Conservation (phyloP, 2,888 invertebrate species). For the Helicoverpa assulta region DNA sequence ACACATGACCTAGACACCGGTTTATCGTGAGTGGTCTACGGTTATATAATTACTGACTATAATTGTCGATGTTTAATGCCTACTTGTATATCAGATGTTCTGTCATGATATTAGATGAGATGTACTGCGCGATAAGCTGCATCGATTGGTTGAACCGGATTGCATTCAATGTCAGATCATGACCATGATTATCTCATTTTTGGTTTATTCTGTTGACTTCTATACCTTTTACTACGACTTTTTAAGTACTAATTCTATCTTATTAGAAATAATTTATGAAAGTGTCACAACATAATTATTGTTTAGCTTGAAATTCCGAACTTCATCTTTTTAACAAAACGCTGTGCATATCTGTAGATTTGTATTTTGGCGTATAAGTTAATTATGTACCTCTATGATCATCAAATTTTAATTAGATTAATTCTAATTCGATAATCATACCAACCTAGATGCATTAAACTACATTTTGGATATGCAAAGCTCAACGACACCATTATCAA, state of each 20-base stretch:
- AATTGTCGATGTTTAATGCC: conserved; percentile 45
- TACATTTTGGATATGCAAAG: too few species aligned
- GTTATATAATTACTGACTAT: conserved; percentile 77
- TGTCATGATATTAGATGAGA: conserved; percentile 44
- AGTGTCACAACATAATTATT: too few species aligned
- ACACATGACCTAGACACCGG: conserved; percentile 77
- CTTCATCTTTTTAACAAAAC: too few species aligned
- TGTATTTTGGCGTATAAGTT: too few species aligned
- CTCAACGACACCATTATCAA: too few species aligned
- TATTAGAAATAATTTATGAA: too few species aligned
- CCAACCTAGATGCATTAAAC: too few species aligned
- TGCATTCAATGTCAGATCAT: conserved; percentile 57
- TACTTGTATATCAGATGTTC: conserved; percentile 37
- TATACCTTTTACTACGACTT: neutral
- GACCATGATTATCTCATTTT: conserved; percentile 11
- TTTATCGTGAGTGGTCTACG: conserved; percentile 80
- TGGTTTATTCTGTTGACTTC: neutral
- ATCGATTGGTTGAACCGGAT: conserved; percentile 51
- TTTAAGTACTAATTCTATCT: neutral
- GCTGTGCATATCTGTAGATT: too few species aligned
- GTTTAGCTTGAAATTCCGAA: too few species aligned
- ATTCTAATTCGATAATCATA: too few species aligned
- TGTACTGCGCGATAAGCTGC: conserved; percentile 50
- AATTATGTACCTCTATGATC: too few species aligned
- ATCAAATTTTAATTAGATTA: too few species aligned